Evolutionary conservation across 2,113 vertebrate genomes (phyloP), one percentile per base, ranked within the genome.

Genomic region (Pavo muticus): DNA sequence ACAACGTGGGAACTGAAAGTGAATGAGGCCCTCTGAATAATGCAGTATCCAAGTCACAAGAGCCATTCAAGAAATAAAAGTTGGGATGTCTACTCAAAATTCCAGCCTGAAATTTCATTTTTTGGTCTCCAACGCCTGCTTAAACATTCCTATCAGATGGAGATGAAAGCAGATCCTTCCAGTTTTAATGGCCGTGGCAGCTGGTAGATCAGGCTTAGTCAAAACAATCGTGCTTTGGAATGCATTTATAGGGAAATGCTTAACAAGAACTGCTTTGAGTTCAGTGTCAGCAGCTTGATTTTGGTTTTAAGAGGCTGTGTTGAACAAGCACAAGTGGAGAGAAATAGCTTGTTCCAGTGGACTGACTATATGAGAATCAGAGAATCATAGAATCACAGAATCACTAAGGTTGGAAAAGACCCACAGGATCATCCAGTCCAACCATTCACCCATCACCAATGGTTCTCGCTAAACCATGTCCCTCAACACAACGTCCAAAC

Each of bases 251-350:
- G 70, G 71, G 87, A 89, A 85, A n/a, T 63, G 63, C 70, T 79
- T 59, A 23, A 67, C 48, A 79, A 87, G 75, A 92, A 71, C 71
- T 94, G 81, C 84, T 94, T 57, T 87, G 54, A 76, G 70, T 73
- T 93, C 44, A 17, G 57, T 65, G 69, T 60, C 79, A 94, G 48
- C 85, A 94, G 75, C 90, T 94, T 93, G 91, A 90, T 86, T 77
- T 90, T 74, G 69, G 18, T 42, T 88, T 90, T 87, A 75, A 85
- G 82, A 95, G 60, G 60, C 64, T 50, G 18, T 37, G 20, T 8
- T 77, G 89, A 88, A 88, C 30, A 52, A 48, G 64, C 84, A 57
- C 35, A 72, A 88, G 76, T 78, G 72, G 69, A 75, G 52, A 78
- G 79, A 84, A 94, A 68, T 45, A 37, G 12, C 30, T 74, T 65